phyloP scores from a whole-genome alignment of 2,113 vertebrate genomes.

The Emydocephalus ijimae region DNA sequence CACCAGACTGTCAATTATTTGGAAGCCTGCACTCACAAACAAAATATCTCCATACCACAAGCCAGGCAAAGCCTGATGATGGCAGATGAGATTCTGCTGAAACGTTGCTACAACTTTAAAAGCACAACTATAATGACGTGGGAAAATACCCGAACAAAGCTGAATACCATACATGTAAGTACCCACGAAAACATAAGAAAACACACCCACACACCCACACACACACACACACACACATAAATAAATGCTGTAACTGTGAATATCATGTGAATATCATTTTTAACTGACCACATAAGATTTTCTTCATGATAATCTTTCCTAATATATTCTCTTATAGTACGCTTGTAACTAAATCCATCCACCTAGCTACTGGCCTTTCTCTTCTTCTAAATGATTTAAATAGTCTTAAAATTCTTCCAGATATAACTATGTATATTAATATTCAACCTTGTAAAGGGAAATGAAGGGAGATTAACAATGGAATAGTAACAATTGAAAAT shows the following conservation, averaged over 20 bases:
- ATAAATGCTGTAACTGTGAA: background rate
- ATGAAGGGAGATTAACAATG: slow-evolving; percentile 26
- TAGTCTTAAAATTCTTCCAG: slow-evolving; percentile 24
- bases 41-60: too few species aligned
- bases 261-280: background rate
- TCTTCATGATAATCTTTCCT: background rate
- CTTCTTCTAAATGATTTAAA: background rate
- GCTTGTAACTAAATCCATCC: background rate
- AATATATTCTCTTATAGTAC: background rate
- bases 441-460: slow-evolving; percentile 46
- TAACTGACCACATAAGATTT: background rate
- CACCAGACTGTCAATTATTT: too few species aligned
- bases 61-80: too few species aligned
- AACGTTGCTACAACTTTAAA: too few species aligned
- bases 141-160: too few species aligned
- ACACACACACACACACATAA: too few species aligned
- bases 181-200: too few species aligned
- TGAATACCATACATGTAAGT: too few species aligned
- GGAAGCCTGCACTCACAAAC: too few species aligned
- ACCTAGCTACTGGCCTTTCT: background rate
- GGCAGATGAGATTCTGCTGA: too few species aligned
- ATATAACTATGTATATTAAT: slow-evolving; percentile 51
- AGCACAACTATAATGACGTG: too few species aligned
- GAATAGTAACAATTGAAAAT: background rate
- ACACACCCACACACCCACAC: too few species aligned